Evolutionary conservation across 35 echinoderm and acorn worm genomes (phyloP).

Genomic region (Amphiura filiformis): DNA sequence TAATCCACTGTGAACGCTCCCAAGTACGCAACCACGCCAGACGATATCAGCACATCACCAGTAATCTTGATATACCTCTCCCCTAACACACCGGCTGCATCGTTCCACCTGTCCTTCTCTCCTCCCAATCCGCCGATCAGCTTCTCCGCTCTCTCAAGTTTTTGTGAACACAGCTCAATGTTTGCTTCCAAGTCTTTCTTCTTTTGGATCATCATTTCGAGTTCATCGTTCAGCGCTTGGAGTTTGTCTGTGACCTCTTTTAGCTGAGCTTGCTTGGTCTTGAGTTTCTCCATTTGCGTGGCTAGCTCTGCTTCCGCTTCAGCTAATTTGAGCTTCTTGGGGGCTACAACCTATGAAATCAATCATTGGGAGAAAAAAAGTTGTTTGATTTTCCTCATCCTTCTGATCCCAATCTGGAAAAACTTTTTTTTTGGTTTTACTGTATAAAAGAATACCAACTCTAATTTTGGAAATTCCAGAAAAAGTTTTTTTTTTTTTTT

Average conservation of each 20-base stretch:
- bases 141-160: slow-evolving; percentile 91
- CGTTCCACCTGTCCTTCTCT: slow-evolving; percentile 93
- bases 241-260: slow-evolving; percentile 93
- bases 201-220: slow-evolving; percentile 89
- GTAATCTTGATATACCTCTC: slow-evolving; percentile 88
- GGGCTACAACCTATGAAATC: slow-evolving; percentile 68
- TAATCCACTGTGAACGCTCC: slow-evolving; percentile 94
- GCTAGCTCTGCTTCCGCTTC: slow-evolving; percentile 85
- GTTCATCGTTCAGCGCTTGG: slow-evolving; percentile 83
- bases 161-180: slow-evolving; percentile 96
- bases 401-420: neutral
- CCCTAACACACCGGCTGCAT: slow-evolving; percentile 60
- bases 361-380: neutral
- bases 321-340: slow-evolving; percentile 88
- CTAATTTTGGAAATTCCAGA: too few relatives aligned
- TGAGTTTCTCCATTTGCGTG: slow-evolving; percentile 89
- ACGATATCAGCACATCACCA: slow-evolving; percentile 93
- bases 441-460: too few relatives aligned
- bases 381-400: too few relatives aligned
- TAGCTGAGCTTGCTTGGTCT: slow-evolving; percentile 87
- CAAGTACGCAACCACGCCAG: slow-evolving; percentile 88
- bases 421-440: neutral
- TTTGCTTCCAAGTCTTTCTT: slow-evolving; percentile 96
- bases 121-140: slow-evolving; percentile 93
- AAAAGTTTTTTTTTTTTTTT: too few relatives aligned